Evolutionary conservation across 2,797 vertebrate species (phyloP), one percentile per base, ranked within the genome.

Genomic region (Danio jaintianensis): DNA sequence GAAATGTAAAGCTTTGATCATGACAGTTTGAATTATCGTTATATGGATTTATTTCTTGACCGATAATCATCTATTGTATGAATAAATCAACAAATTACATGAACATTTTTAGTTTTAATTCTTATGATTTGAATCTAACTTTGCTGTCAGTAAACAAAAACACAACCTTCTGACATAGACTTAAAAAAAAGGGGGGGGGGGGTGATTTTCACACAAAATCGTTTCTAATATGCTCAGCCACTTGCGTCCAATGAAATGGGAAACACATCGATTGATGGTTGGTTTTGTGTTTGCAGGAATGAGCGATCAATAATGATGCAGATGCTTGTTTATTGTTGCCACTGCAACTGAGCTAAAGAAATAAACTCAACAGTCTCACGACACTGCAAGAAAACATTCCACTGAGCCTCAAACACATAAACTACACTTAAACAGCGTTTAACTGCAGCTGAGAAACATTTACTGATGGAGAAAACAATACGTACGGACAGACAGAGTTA

Each of bases 241-340:
- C 55, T 82, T 70, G 50, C 38, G 4, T 73, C 69, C 48, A 71
- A 72, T 48, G 80, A 80, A 85, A 82, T 63, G 70, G 78, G 69
- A 83, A 69, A 59, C 29, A 20, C 72, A 82, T 82, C 56, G 71
- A 85, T 76, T 82, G 77, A 70, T 78, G 67, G 75, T 82, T 59
- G 76, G 70, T 77, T 85, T 79, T 79, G 78, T 75, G 40, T 67
- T 58, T 76, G 79, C 29, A 66, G 74, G 62, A 75, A 79, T 47
- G 42, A 61, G 52, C 69, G 81, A 84, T 83, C 82, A 82, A 85
- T 82, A 76, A 12, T 29, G 53, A 68, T 82, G 85, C 74, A 85
- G 79, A 67, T 47, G 66, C 69, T 75, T 78, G 77, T 81, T 78
- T 81, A 76, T 71, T 81, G 48, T 42, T 22, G 18, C 13, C 55